These are phyloP conservation scores for Ficedula albicollis DNA, from an alignment of 2,797 vertebrate genomes.

Conservation along the genomic window DNA sequence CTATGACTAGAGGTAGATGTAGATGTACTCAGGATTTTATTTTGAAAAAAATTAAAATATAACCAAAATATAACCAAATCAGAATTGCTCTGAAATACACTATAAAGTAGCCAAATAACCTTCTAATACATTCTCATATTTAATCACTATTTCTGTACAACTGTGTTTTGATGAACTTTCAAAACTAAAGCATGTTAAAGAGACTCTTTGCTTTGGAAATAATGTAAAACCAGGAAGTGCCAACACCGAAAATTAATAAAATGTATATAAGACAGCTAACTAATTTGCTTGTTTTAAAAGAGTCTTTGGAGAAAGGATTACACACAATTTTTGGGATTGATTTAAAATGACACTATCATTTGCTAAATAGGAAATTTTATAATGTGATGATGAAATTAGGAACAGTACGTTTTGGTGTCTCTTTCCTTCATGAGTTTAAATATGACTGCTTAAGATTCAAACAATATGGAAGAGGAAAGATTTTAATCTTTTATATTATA, in stretches of 20 bases:
- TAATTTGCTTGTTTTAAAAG: background rate
- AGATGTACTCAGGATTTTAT: background rate
- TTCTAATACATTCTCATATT: background rate
- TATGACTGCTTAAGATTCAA: background rate
- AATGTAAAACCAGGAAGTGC: background rate
- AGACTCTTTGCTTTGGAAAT: background rate
- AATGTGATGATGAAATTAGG: background rate
- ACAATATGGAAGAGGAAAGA: background rate
- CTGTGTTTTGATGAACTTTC: background rate
- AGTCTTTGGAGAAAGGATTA: background rate
- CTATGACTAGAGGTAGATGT: background rate
- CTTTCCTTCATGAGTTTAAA: background rate
- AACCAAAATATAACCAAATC: background rate
- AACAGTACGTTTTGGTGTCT: background rate
- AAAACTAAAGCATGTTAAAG: background rate
- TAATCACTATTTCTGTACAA: background rate
- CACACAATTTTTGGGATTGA: background rate
- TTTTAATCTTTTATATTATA: background rate
- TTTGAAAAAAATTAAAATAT: background rate
- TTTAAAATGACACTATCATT: conserved; percentile 8
- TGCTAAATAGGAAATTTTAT: conserved; percentile 29
- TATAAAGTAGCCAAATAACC: background rate
- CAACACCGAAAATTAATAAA: background rate
- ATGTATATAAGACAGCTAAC: background rate
- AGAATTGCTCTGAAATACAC: background rate